Conservation (phyloP, 2,888 invertebrate species). For the Osmoderma eremita region DNA sequence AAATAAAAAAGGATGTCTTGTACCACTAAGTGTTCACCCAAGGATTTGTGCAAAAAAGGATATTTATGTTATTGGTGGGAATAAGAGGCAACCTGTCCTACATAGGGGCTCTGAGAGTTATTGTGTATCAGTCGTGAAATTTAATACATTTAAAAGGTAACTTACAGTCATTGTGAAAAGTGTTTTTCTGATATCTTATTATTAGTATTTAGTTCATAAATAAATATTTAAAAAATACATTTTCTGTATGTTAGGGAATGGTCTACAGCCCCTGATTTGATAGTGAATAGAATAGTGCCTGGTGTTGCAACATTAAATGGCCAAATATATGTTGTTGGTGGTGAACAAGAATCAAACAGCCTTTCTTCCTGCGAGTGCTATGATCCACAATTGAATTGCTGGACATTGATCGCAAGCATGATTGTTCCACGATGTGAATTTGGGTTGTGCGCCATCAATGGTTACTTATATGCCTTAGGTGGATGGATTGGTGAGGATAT, state of each 20-base stretch:
- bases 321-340: conserved; percentile 90
- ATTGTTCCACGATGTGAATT: conserved; percentile 89
- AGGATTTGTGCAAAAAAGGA: conserved; percentile 87
- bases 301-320: conserved; percentile 85
- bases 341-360: conserved; percentile 90
- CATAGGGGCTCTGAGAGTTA: conserved; percentile 82
- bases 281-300: conserved; percentile 85
- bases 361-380: conserved; percentile 88
- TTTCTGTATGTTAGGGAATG: conserved; percentile 70
- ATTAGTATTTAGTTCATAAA: too few relatives aligned
- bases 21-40: conserved; percentile 80
- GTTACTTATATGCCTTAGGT: conserved; percentile 86
- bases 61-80: conserved; percentile 89
- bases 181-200: too few relatives aligned
- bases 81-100: conserved; percentile 81
- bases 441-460: conserved; percentile 85
- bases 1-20: conserved; percentile 79
- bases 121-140: conserved; percentile 84
- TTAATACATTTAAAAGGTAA: conserved; percentile 79
- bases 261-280: conserved; percentile 84
- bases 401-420: conserved; percentile 71
- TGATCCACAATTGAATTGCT: conserved; percentile 66
- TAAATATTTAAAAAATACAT: background rate
- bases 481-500: conserved; percentile 95
- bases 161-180: background rate